phyloP scores from a whole-genome alignment of 2,797 vertebrate species.

The Coluber constrictor region DNA sequence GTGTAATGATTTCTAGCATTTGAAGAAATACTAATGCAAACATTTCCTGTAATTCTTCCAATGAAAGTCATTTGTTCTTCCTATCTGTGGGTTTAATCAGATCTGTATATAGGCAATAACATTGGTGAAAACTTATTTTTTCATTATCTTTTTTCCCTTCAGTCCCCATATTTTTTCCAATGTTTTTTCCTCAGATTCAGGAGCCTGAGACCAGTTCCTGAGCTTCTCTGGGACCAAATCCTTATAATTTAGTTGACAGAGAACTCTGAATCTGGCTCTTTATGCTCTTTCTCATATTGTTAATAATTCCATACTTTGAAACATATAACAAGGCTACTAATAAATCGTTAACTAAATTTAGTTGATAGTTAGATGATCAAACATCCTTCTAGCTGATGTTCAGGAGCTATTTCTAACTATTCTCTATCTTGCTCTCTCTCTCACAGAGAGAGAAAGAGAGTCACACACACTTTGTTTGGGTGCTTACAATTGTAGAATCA shows the following conservation, averaged over 20 bases:
- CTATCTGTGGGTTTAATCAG: background rate
- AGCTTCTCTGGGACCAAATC: background rate
- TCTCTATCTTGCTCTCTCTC: background rate
- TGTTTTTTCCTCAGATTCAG: background rate
- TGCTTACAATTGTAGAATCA: background rate
- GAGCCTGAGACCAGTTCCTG: background rate
- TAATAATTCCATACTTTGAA: background rate
- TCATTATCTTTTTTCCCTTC: background rate
- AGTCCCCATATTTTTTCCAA: background rate
- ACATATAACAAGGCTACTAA: background rate
- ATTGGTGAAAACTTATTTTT: background rate
- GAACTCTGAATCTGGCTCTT: background rate
- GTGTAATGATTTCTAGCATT: background rate
- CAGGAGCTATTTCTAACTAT: background rate
- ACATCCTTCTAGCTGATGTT: background rate
- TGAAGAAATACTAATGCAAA: background rate
- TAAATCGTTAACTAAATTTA: background rate
- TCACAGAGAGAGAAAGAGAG: background rate
- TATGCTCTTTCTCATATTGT: background rate
- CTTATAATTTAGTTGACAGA: background rate
- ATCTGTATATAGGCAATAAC: background rate
- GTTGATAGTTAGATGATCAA: background rate
- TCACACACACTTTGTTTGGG: background rate
- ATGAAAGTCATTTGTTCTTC: background rate
- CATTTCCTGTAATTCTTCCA: background rate